phyloP scores from a whole-genome alignment of 2,888 invertebrate species.

The Tiliacea aurago region DNA sequence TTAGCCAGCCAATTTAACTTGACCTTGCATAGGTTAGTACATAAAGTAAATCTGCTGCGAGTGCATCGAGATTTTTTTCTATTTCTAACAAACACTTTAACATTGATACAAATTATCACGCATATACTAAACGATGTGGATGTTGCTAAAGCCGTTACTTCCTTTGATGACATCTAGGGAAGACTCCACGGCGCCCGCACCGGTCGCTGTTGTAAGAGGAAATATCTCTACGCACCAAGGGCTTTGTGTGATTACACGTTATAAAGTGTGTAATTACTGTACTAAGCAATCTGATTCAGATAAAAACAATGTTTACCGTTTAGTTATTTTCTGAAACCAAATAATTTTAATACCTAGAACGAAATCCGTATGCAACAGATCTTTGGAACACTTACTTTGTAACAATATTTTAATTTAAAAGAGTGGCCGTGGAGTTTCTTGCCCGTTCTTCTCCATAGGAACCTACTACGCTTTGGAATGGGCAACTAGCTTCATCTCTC shows the following conservation, averaged over 20 bases:
- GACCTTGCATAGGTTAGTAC: no score
- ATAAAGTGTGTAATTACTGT: constrained; percentile 21
- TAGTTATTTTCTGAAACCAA: neutral
- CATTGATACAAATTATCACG: constrained; percentile 7
- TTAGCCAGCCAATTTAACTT: no score
- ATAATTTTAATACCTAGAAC: neutral
- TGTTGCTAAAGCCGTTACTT: constrained; percentile 53
- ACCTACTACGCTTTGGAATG: no score
- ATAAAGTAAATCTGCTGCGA: no score
- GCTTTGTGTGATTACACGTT: constrained; percentile 14
- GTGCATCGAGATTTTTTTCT: no score
- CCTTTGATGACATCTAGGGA: constrained; percentile 65
- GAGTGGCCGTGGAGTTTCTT: no score
- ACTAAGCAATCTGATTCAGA: constrained; percentile 14
- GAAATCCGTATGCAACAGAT: neutral
- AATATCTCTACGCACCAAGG: constrained; percentile 52
- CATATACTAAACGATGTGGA: constrained; percentile 34
- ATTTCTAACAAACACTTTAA: neutral
- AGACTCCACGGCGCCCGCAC: constrained; percentile 12
- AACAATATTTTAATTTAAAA: no score
- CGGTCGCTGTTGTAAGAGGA: constrained; percentile 47
- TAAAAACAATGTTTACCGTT: neutral
- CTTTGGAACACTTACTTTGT: no score
- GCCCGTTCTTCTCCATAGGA: no score
- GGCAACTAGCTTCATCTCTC: no score